Conservation (phyloP, 2,888 invertebrate genomes). For the Meteorus cinctellus region DNA sequence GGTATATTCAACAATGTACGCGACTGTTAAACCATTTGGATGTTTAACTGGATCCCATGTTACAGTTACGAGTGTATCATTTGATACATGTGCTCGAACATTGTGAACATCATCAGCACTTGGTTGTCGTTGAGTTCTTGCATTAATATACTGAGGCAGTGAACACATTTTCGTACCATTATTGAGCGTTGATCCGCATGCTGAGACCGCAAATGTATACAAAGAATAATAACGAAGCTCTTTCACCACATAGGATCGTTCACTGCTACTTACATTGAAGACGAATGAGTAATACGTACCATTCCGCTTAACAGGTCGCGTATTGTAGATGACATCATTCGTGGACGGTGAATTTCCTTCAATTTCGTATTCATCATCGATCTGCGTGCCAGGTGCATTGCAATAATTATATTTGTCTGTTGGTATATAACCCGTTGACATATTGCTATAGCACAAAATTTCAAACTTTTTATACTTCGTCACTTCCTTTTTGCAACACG, state of each 20-base stretch:
- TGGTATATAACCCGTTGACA: slow-evolving; percentile 55
- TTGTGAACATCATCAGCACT: slow-evolving; percentile 72
- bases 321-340: slow-evolving; percentile 41
- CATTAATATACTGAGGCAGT: slow-evolving; percentile 59
- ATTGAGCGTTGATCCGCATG: slow-evolving; percentile 74
- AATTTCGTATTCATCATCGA: slow-evolving; percentile 44
- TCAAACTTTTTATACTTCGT: slow-evolving; percentile 57
- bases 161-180: slow-evolving; percentile 63
- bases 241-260: slow-evolving; percentile 58
- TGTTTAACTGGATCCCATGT: slow-evolving; percentile 78
- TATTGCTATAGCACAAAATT: slow-evolving; percentile 60
- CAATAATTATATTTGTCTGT: slow-evolving; percentile 60
- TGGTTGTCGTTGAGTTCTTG: slow-evolving; percentile 73
- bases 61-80: slow-evolving; percentile 68
- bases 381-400: slow-evolving; percentile 45
- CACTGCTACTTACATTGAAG: slow-evolving; percentile 57
- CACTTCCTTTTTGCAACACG: slow-evolving; percentile 57
- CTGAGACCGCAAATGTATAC: slow-evolving; percentile 78
- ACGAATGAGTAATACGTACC: slow-evolving; percentile 52
- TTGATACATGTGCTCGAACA: slow-evolving; percentile 55
- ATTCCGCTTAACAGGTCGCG: slow-evolving; percentile 45
- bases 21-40: slow-evolving; percentile 80
- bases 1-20: slow-evolving; percentile 78
- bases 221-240: slow-evolving; percentile 77
- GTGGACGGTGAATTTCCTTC: slow-evolving; percentile 37